Conservation (phyloP, 2,797 vertebrate genomes). For the Cyclopterus lumpus region DNA sequence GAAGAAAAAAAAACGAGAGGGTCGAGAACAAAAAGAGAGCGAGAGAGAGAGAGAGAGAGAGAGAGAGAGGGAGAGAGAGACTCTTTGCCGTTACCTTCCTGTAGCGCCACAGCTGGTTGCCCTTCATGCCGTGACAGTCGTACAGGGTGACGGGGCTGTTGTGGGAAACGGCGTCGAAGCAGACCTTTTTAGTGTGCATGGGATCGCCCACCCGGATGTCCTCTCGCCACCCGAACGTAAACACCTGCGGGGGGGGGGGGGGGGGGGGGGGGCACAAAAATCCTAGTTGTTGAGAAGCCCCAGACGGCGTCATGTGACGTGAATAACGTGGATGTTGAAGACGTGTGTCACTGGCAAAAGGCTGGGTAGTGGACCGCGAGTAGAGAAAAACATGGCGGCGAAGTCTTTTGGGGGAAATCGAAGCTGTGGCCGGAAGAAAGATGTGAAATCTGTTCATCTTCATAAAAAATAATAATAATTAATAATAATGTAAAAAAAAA, state of each 20-base stretch:
- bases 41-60: no score
- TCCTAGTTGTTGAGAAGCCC: no score
- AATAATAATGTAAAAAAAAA: not conserved
- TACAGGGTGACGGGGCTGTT: conserved; percentile 93
- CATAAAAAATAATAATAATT: no score
- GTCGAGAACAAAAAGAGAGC: not conserved
- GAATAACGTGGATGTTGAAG: not conserved
- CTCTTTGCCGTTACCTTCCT: conserved; percentile 83
- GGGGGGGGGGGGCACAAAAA: no score
- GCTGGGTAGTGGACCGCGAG: not conserved
- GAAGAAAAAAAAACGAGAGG: not conserved
- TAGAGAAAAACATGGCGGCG: no score
- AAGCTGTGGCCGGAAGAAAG: not conserved
- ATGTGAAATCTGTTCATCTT: no score
- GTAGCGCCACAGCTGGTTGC: conserved; percentile 97
- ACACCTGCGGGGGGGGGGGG: conserved; percentile 70
- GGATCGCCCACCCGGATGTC: conserved; percentile 94
- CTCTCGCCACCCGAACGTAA: conserved; percentile 95
- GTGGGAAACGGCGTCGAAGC: conserved; percentile 93
- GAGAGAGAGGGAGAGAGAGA: not conserved
- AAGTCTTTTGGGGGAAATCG: not conserved
- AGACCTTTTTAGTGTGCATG: conserved; percentile 93
- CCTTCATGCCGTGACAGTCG: conserved; percentile 96
- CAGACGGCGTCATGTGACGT: no score
- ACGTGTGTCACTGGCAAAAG: not conserved